Percentiles rank a stretch among this genome's conserved stretches.
phyloP scores from a whole-genome alignment of 2,888 invertebrate species.

The Tanytarsus gracilentus region DNA sequence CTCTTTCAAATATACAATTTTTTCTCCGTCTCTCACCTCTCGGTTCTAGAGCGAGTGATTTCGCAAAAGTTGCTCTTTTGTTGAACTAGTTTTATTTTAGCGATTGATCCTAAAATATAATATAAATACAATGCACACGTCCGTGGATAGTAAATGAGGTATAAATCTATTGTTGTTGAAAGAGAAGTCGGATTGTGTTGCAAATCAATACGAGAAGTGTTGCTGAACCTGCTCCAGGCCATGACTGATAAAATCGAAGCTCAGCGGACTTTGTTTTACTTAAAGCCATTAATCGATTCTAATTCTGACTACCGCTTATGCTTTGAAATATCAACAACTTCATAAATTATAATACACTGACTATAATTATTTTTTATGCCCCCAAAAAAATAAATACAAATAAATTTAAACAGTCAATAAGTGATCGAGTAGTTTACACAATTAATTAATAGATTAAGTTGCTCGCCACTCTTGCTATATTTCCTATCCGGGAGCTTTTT shows the following conservation, averaged over 20 bases:
- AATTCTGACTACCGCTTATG: background rate
- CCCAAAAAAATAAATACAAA: background rate
- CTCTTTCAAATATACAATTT: slow-evolving; percentile 12
- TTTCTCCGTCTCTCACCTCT: background rate
- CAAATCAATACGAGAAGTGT: slow-evolving; percentile 25
- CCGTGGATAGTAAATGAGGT: background rate
- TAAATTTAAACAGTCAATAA: background rate
- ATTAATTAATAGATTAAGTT: slow-evolving; percentile 21
- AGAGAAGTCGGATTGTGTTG: slow-evolving; percentile 1
- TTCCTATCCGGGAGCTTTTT: slow-evolving; percentile 27
- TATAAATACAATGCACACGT: background rate
- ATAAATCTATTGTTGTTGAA: background rate
- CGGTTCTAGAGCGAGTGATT: background rate
- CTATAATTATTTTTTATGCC: slow-evolving; percentile 2
- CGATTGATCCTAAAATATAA: background rate
- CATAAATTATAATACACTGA: slow-evolving; percentile 12
- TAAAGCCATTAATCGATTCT: too few relatives aligned
- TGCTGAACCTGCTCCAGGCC: slow-evolving; percentile 19
- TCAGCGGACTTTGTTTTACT: too few relatives aligned
- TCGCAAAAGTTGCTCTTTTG: background rate
- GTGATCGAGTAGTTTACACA: background rate
- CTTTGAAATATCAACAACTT: slow-evolving; percentile 17
- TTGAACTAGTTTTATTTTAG: slow-evolving; percentile 6
- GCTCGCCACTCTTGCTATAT: background rate
- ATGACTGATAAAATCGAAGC: too few relatives aligned